A percentile compares a stretch with the other conserved stretches of the same genome.
phyloP scores from a whole-genome alignment of 2,888 invertebrate species.

The Ferrisia virgata region DNA sequence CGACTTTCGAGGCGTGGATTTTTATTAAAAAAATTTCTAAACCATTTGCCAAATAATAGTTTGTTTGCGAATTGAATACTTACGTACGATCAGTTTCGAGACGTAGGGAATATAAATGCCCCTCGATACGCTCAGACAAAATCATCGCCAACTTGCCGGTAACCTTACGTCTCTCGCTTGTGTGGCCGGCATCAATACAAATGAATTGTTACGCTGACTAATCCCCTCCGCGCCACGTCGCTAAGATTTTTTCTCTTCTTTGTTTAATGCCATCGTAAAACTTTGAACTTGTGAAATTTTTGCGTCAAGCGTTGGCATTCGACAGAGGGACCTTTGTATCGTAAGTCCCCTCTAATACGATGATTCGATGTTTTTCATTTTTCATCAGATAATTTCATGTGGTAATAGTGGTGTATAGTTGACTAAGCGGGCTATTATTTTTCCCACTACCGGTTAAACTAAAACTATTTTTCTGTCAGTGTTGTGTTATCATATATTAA shows the following conservation, averaged over 20 bases:
- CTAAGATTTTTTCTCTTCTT: not conserved
- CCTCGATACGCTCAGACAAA: not conserved
- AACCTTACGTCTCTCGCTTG: not conserved
- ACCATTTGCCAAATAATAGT: slow-evolving; percentile 6
- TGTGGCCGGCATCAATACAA: not conserved
- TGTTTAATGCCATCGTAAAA: not conserved
- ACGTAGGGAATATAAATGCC: not conserved
- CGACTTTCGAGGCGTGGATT: not conserved
- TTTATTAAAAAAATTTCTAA: slow-evolving; percentile 6
- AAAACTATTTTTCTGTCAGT: no score
- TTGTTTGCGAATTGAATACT: not conserved
- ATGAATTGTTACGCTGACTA: not conserved
- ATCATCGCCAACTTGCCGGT: not conserved
- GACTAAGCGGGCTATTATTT: no score
- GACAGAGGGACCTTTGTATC: not conserved
- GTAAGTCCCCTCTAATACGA: not conserved
- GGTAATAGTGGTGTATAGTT: no score
- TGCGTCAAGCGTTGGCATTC: not conserved
- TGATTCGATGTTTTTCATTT: not conserved
- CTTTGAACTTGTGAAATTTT: slow-evolving; percentile 7
- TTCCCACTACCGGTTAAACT: no score
- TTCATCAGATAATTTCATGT: not conserved
- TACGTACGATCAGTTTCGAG: not conserved
- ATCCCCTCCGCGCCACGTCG: not conserved
- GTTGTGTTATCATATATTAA: no score